A percentile compares a stretch with the other conserved stretches of the same genome.
Evolutionary conservation across 2,797 vertebrate genomes (phyloP).

Genomic region (Clarias laeviceps): DNA sequence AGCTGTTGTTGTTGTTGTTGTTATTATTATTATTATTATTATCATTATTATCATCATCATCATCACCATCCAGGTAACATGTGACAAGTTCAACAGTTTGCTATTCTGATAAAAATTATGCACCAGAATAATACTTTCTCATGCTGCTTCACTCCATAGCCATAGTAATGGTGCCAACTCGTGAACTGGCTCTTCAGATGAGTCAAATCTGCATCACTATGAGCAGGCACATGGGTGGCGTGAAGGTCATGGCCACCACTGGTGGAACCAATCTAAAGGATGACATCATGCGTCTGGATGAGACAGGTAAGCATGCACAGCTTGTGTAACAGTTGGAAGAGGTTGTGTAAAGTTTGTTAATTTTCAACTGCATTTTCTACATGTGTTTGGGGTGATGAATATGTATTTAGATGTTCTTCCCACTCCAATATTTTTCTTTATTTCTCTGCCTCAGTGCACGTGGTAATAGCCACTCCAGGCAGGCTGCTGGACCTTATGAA

Average conservation of each 20-base stretch:
- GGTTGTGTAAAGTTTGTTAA: background rate
- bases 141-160: constrained; percentile 55
- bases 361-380: background rate
- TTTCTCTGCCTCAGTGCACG: constrained; percentile 70
- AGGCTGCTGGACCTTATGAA: constrained; percentile 82
- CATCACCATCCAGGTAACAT: too few species aligned
- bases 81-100: background rate
- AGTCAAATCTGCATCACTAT: constrained; percentile 79
- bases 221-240: constrained; percentile 74
- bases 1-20: too few species aligned
- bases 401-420: background rate
- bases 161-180: constrained; percentile 76
- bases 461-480: constrained; percentile 82
- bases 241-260: constrained; percentile 79
- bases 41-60: too few species aligned
- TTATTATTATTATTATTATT: too few species aligned
- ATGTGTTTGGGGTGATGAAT: background rate
- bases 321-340: background rate
- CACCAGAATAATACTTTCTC: background rate
- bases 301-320: constrained; percentile 65
- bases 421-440: background rate
- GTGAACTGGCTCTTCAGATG: constrained; percentile 76
- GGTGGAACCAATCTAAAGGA: constrained; percentile 77
- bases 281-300: constrained; percentile 78
- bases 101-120: background rate